These are phyloP conservation scores for Rhinichthys klamathensis DNA, from an alignment of 2,113 vertebrate genomes.

Conservation along the genomic window DNA sequence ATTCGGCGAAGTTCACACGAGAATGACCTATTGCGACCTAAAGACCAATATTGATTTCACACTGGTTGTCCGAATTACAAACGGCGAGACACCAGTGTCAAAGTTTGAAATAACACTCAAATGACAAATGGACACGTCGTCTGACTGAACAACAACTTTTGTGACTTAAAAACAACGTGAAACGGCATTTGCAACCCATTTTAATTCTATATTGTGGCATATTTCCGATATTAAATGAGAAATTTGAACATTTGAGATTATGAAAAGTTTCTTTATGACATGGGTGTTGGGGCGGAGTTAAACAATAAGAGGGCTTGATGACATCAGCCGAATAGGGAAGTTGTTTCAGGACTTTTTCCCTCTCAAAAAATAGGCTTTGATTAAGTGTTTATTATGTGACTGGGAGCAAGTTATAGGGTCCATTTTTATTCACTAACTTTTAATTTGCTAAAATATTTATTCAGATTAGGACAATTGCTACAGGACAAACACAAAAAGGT, in stretches of 20 bases:
- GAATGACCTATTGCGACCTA: constrained; percentile 51
- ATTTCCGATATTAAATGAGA: neutral
- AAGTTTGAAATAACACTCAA: neutral
- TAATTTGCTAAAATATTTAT: neutral
- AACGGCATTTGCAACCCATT: neutral
- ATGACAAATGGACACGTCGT: neutral
- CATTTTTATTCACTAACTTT: too few species aligned
- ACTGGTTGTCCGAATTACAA: neutral
- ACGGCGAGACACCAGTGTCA: neutral
- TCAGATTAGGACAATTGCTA: neutral
- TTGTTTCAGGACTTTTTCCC: too few species aligned
- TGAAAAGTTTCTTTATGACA: too few species aligned
- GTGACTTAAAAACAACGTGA: neutral
- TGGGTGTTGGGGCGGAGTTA: too few species aligned
- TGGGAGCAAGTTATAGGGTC: too few species aligned
- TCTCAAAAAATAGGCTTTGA: neutral
- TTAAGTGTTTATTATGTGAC: too few species aligned
- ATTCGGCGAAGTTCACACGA: constrained; percentile 67
- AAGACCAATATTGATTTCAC: constrained; percentile 26
- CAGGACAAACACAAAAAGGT: neutral
- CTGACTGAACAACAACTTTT: neutral
- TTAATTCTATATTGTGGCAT: neutral
- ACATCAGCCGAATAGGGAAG: too few species aligned
- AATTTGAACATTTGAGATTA: too few species aligned
- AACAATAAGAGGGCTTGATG: too few species aligned